Percentiles rank a stretch among this genome's conserved stretches.
Evolutionary conservation across 2,797 vertebrate species (phyloP).

Genomic region (Chelidonichthys spinosus): DNA sequence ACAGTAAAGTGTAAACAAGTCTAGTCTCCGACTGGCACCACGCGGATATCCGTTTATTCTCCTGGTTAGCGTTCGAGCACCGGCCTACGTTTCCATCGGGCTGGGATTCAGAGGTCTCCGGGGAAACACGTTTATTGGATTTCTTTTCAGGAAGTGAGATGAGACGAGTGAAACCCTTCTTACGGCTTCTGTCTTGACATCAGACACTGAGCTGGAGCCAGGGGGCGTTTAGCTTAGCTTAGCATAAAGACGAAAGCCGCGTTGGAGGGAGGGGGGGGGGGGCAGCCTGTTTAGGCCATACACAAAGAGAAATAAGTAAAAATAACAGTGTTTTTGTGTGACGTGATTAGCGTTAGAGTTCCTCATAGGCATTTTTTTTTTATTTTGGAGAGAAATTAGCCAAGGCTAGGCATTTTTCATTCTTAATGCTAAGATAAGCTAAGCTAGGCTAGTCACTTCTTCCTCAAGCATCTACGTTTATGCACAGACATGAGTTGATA

Average conservation of each 20-base stretch:
- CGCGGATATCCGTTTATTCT: slow-evolving; percentile 25
- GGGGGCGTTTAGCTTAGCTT: background rate
- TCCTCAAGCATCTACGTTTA: background rate
- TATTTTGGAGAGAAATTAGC: background rate
- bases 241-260: slow-evolving; percentile 9
- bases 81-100: slow-evolving; percentile 52
- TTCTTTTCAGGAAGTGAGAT: slow-evolving; percentile 11
- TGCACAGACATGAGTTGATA: background rate
- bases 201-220: background rate
- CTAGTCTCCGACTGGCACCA: slow-evolving; percentile 49
- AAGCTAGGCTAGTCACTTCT: background rate
- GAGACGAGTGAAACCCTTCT: background rate
- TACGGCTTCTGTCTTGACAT: background rate
- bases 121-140: background rate
- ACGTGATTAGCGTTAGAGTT: too few relatives aligned
- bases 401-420: background rate
- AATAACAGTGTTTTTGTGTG: background rate
- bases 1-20: slow-evolving; percentile 18
- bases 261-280: too few relatives aligned
- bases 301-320: background rate
- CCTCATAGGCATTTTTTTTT: background rate
- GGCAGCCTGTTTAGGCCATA: background rate
- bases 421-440: slow-evolving; percentile 10
- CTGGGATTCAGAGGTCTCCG: slow-evolving; percentile 13
- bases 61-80: slow-evolving; percentile 43